Evolutionary conservation across 2,113 vertebrate genomes (phyloP), one percentile per base, ranked within the genome.

Genomic region (Apus apus): DNA sequence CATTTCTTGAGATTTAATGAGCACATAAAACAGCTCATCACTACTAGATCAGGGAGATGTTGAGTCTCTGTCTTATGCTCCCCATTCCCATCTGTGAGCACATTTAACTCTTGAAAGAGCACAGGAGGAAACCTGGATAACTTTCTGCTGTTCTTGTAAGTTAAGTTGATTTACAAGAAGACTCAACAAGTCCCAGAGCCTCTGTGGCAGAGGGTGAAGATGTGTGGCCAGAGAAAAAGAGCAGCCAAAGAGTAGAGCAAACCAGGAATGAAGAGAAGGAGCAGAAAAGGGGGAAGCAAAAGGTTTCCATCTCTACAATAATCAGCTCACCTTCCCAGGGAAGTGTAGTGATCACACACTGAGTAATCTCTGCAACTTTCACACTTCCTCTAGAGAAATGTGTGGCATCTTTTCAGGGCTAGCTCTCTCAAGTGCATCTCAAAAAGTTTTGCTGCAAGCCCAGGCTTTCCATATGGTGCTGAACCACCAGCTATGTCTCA

Each of bases 41-140:
- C 56, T 71, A 29, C 29, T 87, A 58, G 48, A 82, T 75, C 60
- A n/a, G 51, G 32, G 48, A 90, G 51, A 19, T 80, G 32, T 38
- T 78, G 38, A 75, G 15, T 65, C 29, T 83, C 36, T 88, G 54
- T 88, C 46, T 76, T 84, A 48, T 67, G 67, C 29, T 53, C 17
- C 27, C 60, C 43, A 40, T 40, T 94, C 72, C 86, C 79, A 77
- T 86, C 83, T 94, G 86, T 86, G 67, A 83, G 21, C 56, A 65
- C 65, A 60, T 93, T 93, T 77, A 94, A 89, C 64, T 86, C 90
- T 76, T 90, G 79, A 86, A 79, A 71, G 79, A 89, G 68, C 96
- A 89, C 86, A 74, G 83, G 60, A 86, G 79, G 76, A 93, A 88
- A 81, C 21, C 56, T 93, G 15, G 23, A 60, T 71, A 71, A 73